phyloP scores from a whole-genome alignment of 2,113 vertebrate genomes.

The Hyperopisus bebe region DNA sequence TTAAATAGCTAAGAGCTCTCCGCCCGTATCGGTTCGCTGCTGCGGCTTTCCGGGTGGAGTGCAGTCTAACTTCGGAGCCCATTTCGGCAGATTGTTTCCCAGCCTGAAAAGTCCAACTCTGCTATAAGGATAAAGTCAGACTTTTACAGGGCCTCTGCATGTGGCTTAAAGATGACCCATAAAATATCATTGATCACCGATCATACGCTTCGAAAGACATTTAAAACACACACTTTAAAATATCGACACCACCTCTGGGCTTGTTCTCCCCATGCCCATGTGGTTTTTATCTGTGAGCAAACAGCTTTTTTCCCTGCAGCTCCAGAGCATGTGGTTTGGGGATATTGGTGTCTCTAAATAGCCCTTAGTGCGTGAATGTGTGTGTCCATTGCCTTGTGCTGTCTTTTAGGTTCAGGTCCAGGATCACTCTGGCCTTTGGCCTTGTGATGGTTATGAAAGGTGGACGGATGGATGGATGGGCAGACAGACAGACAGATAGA shows the following conservation, averaged over 20 bases:
- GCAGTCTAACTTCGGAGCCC: background rate
- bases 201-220: background rate
- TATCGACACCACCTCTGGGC: background rate
- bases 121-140: background rate
- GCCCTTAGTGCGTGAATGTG: background rate
- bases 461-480: background rate
- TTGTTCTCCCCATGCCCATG: background rate
- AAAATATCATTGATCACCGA: background rate
- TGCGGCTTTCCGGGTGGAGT: background rate
- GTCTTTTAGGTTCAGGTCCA: background rate
- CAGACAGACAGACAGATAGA: background rate
- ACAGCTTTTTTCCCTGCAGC: background rate
- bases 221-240: background rate
- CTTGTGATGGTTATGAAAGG: too few species aligned
- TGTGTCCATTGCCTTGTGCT: background rate
- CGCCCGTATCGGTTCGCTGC: background rate
- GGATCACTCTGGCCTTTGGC: background rate
- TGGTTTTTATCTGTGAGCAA: background rate
- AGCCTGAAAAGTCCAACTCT: background rate
- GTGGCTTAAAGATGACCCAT: background rate
- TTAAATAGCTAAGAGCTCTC: slow-evolving; percentile 2
- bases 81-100: background rate
- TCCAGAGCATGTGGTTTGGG: background rate
- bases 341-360: background rate
- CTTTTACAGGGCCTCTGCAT: background rate